These are phyloP conservation scores for Zosterops hypoxanthus DNA, from an alignment of 2,113 vertebrate species.

Conservation along the genomic window DNA sequence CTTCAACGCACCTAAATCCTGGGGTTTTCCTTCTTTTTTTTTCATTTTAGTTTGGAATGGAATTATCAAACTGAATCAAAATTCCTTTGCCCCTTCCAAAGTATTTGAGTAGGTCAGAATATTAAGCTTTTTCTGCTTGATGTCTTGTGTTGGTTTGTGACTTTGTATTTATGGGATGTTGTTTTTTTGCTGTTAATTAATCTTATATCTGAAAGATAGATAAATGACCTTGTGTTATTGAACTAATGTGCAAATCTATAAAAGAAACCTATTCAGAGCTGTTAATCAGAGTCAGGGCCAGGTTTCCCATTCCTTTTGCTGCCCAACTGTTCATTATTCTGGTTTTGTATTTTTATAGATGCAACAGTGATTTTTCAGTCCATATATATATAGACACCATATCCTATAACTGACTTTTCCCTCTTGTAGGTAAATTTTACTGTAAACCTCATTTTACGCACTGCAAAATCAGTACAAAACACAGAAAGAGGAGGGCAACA, in stretches of 20 bases:
- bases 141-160: background rate
- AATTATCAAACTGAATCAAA: background rate
- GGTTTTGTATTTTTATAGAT: background rate
- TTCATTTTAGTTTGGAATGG: background rate
- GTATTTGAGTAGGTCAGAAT: background rate
- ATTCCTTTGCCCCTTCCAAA: background rate
- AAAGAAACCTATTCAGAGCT: background rate
- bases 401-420: background rate
- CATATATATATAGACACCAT: background rate
- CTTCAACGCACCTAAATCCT: background rate
- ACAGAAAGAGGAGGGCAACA: slow-evolving; percentile 79
- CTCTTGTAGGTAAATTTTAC: slow-evolving; percentile 88
- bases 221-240: background rate
- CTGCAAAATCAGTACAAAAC: slow-evolving; percentile 80
- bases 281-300: background rate
- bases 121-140: background rate
- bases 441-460: slow-evolving; percentile 94
- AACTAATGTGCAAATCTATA: background rate
- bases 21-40: no score
- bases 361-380: background rate
- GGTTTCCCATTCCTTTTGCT: background rate
- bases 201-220: background rate
- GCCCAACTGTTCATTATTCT: background rate
- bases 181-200: background rate
- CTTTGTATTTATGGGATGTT: background rate